Evolutionary conservation across 2,113 vertebrate genomes (phyloP), one percentile per base, ranked within the genome.

Genomic region (Ranitomeya variabilis): DNA sequence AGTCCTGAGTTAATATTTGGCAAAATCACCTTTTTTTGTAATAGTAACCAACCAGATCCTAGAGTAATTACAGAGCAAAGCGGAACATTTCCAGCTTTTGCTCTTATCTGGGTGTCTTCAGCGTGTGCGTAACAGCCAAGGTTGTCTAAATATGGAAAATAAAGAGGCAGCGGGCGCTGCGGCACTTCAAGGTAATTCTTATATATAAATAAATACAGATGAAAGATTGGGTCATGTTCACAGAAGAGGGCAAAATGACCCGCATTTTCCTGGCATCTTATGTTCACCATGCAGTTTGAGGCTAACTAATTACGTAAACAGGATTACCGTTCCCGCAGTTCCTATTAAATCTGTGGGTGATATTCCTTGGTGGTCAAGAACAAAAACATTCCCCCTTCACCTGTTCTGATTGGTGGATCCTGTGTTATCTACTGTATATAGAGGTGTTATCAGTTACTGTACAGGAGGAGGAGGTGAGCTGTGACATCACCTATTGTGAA

Each of bases 111-210:
- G 15, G 60, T 31, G 55, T 66, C 62, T n/a, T 26, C 45, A 55
- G 19, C 19, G 13, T 19, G 60, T 80, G 62, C 62, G 86, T 77
- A 80, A 69, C 64, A 64, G 62, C 76, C 86, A 87, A 87, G 86
- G 86, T 69, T 80, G 45, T 80, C 86, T 80, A 87, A 87, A 87
- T 80, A 87, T 87, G 86, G 86, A 87, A 87, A 80, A 80, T 87
- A 69, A 80, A 87, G 74, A 86, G 21, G 18, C 71, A 37, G 76
- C 54, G 37, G 85, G 57, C 37, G 62, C 23, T n/a, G 79, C 86
- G 85, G 86, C 37, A 55, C 23, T 69, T 87, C 86, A 87, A 87
- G 86, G 60, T 51, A 55, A 57, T 37, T 14, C 52, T 26, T 14
- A 62, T 69, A 37, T 55, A 80, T 80, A 80, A 87, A 87, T 31